phyloP scores from a whole-genome alignment of 2,888 invertebrate genomes.

The Spilarctia lutea region DNA sequence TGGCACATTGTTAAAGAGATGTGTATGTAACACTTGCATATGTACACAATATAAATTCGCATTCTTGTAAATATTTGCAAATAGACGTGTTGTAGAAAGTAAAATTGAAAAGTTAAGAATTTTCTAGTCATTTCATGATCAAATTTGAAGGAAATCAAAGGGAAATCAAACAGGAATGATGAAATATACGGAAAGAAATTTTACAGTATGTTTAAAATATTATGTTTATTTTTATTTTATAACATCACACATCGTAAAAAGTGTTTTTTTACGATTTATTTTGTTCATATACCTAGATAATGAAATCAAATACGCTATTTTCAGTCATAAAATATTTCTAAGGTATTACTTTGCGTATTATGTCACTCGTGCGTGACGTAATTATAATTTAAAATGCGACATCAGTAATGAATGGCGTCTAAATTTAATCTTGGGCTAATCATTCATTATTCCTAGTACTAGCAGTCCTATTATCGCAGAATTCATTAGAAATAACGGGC shows the following conservation, averaged over 20 bases:
- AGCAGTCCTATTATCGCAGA: background rate
- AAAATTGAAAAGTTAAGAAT: too few species aligned
- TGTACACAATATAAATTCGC: background rate
- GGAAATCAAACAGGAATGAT: too few species aligned
- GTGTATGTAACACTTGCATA: background rate
- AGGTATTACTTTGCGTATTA: background rate
- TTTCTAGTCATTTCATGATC: too few species aligned
- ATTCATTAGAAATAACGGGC: background rate
- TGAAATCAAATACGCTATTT: background rate
- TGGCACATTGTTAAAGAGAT: background rate
- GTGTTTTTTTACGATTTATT: too few species aligned
- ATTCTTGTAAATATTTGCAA: background rate
- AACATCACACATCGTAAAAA: too few species aligned
- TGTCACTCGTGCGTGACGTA: background rate
- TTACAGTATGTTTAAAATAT: too few species aligned
- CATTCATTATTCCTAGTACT: background rate
- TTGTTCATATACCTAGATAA: too few species aligned
- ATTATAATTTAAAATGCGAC: background rate
- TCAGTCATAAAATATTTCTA: background rate
- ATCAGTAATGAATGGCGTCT: background rate
- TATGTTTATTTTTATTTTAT: too few species aligned
- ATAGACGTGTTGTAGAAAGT: too few species aligned
- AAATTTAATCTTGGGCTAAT: background rate
- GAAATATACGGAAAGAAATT: too few species aligned
- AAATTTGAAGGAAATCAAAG: too few species aligned